Percentiles rank a stretch among this genome's conserved stretches.
phyloP scores from a whole-genome alignment of 1,140 invertebrate species.

The Diabrotica virgifera region DNA sequence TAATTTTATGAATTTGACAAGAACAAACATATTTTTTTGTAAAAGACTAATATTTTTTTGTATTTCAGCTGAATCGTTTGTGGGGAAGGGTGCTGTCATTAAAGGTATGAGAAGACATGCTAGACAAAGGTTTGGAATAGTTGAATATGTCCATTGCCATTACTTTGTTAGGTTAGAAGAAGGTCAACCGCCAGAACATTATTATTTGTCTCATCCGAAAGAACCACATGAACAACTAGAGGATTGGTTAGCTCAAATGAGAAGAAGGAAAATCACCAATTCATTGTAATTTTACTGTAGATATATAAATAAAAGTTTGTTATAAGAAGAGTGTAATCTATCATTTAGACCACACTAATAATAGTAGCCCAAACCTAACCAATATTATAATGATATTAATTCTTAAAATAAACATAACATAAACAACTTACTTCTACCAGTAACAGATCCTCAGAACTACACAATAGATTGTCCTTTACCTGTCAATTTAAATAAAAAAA shows the following conservation, averaged over 20 bases:
- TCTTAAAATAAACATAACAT: too few relatives aligned
- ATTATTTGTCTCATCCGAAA: conserved; percentile 65
- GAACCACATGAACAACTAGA: conserved; percentile 71
- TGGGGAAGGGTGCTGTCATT: conserved; percentile 68
- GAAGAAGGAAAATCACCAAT: conserved; percentile 65
- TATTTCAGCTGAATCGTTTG: conserved; percentile 79
- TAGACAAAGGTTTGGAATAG: conserved; percentile 61
- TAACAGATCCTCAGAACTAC: too few relatives aligned
- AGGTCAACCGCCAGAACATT: conserved; percentile 83
- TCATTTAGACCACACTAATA: too few relatives aligned
- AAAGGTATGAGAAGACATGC: conserved; percentile 85
- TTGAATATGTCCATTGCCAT: conserved; percentile 79
- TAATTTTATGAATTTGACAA: too few relatives aligned
- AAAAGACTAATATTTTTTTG: conserved; percentile 6
- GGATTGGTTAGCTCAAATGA: conserved; percentile 68
- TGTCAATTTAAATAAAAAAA: too few relatives aligned
- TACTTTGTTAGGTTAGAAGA: conserved; percentile 91
- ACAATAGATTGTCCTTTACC: too few relatives aligned
- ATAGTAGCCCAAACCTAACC: too few relatives aligned
- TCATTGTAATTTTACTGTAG: conserved; percentile 43
- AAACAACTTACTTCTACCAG: too few relatives aligned
- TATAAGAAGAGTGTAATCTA: too few relatives aligned
- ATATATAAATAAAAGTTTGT: too few relatives aligned
- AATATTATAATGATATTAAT: too few relatives aligned
- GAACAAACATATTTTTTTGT: background rate